Evolutionary conservation across 2,797 vertebrate genomes (phyloP).

Genomic region (Enteromius argenteus): DNA sequence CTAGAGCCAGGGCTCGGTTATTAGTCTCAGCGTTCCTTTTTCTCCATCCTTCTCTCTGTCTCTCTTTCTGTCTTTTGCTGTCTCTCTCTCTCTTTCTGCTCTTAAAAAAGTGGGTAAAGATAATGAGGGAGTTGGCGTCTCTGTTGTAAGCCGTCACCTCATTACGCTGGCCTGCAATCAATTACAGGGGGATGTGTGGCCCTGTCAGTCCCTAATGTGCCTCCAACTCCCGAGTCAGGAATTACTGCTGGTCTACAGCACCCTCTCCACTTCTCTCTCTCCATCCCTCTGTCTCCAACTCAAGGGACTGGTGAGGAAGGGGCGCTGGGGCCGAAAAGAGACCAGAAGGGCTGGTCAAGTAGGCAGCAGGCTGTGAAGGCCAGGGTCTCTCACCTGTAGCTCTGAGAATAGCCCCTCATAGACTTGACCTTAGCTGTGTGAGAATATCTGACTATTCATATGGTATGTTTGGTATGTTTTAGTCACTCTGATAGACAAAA

Average conservation of each 20-base stretch:
- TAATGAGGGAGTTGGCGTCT: conserved; percentile 70
- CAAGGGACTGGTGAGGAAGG: background rate
- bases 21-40: conserved; percentile 61
- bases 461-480: background rate
- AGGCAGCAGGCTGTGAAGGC: background rate
- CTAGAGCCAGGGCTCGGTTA: conserved; percentile 66
- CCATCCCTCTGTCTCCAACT: conserved; percentile 34
- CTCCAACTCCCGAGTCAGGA: conserved; percentile 62
- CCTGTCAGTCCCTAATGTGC: conserved; percentile 66
- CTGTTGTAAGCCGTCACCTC: conserved; percentile 75
- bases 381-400: background rate
- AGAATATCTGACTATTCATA: background rate
- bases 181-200: conserved; percentile 69
- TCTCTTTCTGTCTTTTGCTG: conserved; percentile 54
- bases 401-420: background rate
- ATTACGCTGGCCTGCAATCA: conserved; percentile 71
- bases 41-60: conserved; percentile 44
- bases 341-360: conserved; percentile 1
- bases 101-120: conserved; percentile 68
- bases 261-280: conserved; percentile 60
- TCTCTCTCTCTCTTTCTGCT: conserved; percentile 57
- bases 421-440: background rate
- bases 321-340: background rate
- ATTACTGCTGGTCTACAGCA: conserved; percentile 64
- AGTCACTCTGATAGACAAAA: background rate